phyloP scores from a whole-genome alignment of 1,140 invertebrate genomes.

The Aphelenchoides besseyi region DNA sequence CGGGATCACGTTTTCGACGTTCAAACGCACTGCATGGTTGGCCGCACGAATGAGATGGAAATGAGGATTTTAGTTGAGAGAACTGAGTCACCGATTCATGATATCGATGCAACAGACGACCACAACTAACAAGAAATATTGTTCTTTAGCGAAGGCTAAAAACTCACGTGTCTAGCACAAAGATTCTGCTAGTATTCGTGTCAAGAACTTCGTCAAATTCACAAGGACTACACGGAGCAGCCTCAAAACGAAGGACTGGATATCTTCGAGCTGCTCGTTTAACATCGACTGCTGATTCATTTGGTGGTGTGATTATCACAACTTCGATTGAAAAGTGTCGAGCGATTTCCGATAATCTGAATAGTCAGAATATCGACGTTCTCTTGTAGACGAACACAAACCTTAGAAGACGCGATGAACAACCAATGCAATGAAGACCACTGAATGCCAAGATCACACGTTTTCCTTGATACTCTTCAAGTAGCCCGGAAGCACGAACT shows the following conservation, averaged over 20 bases:
- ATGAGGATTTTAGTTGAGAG: neutral
- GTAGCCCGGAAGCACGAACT: neutral
- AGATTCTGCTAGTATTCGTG: neutral
- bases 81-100: neutral
- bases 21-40: neutral
- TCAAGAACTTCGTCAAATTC: slow-evolving; percentile 8
- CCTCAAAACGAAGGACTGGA: slow-evolving; percentile 1
- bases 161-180: slow-evolving; percentile 8
- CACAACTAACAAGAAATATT: slow-evolving; percentile 4
- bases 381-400: neutral
- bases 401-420: neutral
- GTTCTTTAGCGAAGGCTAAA: neutral
- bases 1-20: slow-evolving; percentile 5
- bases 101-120: slow-evolving; percentile 9
- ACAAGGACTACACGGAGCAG: neutral
- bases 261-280: neutral
- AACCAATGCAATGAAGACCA: neutral
- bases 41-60: slow-evolving; percentile 7
- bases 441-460: slow-evolving; percentile 1
- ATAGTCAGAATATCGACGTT: no score
- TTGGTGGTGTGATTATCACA: neutral
- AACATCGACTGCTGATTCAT: neutral
- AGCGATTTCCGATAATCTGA: neutral
- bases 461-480: neutral
- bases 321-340: slow-evolving; percentile 2